Conservation (phyloP, 2,888 invertebrate genomes). For the Dinocampus coccinellae region DNA sequence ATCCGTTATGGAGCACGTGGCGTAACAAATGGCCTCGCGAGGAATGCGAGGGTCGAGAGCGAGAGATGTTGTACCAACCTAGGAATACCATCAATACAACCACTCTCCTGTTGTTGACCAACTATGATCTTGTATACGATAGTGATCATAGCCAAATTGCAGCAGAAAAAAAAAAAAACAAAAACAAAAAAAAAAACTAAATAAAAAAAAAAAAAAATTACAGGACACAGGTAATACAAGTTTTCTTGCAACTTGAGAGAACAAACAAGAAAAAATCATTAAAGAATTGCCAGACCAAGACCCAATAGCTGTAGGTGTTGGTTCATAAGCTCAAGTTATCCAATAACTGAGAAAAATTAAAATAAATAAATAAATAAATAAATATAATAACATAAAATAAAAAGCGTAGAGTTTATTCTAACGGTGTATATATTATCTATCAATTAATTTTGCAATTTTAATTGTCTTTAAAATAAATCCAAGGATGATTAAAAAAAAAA, state of each 20-base stretch:
- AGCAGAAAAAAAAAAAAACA: background rate
- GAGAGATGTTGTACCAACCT: constrained; percentile 8
- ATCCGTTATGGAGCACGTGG: constrained; percentile 33
- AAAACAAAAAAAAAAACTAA: background rate
- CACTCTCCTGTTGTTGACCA: background rate
- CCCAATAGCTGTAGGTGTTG: background rate
- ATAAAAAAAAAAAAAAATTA: no score
- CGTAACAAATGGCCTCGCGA: constrained; percentile 38
- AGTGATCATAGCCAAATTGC: background rate
- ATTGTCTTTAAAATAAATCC: background rate
- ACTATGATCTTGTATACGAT: background rate
- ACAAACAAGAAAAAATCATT: background rate
- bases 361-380: no score
- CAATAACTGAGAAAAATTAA: background rate
- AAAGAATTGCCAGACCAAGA: background rate
- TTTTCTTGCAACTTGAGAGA: background rate
- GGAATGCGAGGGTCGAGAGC: constrained; percentile 37
- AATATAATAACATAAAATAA: no score
- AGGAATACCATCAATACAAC: background rate
- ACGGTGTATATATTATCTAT: background rate
- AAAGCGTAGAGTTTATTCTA: background rate
- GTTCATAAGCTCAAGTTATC: background rate
- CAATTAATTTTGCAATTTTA: background rate
- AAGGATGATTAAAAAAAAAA: background rate
- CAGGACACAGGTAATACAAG: background rate